Evolutionary conservation across 2,797 vertebrate species (phyloP), one percentile per base, ranked within the genome.

Genomic region (Sebastes umbrosus): DNA sequence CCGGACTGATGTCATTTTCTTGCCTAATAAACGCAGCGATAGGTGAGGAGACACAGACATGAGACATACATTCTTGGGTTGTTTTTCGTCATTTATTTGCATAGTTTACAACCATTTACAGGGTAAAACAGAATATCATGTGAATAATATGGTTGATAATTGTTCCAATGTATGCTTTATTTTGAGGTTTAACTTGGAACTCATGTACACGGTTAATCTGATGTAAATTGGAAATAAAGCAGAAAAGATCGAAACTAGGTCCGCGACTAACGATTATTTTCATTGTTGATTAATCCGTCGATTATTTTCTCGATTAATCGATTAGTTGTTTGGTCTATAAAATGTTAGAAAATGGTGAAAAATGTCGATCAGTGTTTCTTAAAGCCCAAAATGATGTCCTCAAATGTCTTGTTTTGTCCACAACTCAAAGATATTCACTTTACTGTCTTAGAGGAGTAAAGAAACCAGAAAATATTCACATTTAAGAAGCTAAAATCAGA

Each of bases 1-100:
- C 13, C 1, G 6, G 36, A 75, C 50, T 59, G 72, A 79, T 69
- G 69, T 71, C 24, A 78, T 82, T 90, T 86, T 68, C 73, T 76
- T 68, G 5, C 31, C 32, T 77, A 84, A 75, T 77, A 84, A 85
- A 77, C 31, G 27, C 54, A 76, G 63, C 11, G 2, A 75, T 75
- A 59, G 31, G 43, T 66, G 64, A 79, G 39, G 71, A 76, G 69
- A 67, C 16, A 20, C 54, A 8, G 59, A 20, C 9, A 50, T 2
- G 6, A 74, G 18, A 71, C 14, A 58, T 54, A 25, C 69, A 32
- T 31, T 24, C 12, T 46, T 22, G 22, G 65, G 65, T 55, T 52
- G 11, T 25, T 78, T 60, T 34, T 55, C 16, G 8, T 58, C 9
- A 75, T 55, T 29, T 34, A 20, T 70, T 70, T 64, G 67, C 16